Base-by-base conservation (phyloP, 2,888 invertebrate genomes). In the Tineola bisselliella region DNA sequence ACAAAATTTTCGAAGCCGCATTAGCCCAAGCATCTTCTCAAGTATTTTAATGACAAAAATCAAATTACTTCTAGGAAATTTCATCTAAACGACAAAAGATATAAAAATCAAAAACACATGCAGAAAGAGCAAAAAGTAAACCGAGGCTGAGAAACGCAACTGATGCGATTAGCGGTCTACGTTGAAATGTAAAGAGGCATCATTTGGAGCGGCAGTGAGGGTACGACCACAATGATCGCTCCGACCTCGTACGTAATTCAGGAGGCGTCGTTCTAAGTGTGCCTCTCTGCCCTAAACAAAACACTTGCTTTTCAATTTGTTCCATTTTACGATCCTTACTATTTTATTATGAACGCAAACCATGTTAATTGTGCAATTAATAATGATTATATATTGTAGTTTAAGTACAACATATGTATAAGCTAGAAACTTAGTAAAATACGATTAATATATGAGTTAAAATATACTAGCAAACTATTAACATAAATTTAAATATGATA, bases 291-390 rank as follows among this genome's bases (percentile, higher is more conserved):
- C 58, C 58, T 25, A 54, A 54, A 54, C 54, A 72, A 70, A 74
- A 72, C 72, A 73, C 70, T 64, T 66, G 69, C 72, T 73, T 76
- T 79, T 73, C 78, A 79, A 79, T 80, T 78, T 73, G 69, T 72
- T 70, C 66, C 70, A 65, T 8, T 18, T 48, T 54, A 54, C 25
- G 54, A n/a, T n/a, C 18, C 8, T 54, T 25, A 25, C 6, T 19
- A 25, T 54, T 54, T 54, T 54, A 54, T 54, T 54, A 10, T 8
- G 54, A 25, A 10, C 6, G 10, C 17, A n/a, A 48, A 48, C 48
- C 2, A 13, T 48, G 48, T 17, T 17, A 48, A 38, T 38, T 10
- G 38, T 10, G 3, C n/a, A 38, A 38, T 31, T 31, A 31, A 31
- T n/a, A n/a, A n/a, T n/a, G n/a, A n/a, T n/a, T n/a, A n/a, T n/a